Percentiles rank a stretch among this genome's conserved stretches.
These are phyloP conservation scores for Xyrauchen texanus DNA, from an alignment of 2,113 vertebrate genomes.

Conservation along the genomic window DNA sequence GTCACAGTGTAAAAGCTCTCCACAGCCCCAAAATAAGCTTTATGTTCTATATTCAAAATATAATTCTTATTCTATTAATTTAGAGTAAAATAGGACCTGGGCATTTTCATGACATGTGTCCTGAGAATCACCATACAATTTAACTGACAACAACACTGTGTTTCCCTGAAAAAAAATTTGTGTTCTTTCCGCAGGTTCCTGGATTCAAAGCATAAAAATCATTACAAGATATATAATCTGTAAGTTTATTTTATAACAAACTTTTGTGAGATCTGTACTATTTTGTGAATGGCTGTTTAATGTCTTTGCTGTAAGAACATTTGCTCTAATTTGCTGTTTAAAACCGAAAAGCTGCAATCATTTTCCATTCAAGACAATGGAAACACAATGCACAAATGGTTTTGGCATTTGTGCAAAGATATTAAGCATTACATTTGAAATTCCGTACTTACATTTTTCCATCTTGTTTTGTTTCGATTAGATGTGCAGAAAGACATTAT, in stretches of 20 bases:
- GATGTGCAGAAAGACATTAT: constrained; percentile 97
- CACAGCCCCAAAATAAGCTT: too few species aligned
- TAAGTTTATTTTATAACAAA: constrained; percentile 76
- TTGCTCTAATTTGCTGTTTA: not conserved
- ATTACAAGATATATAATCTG: constrained; percentile 99
- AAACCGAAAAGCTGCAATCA: not conserved
- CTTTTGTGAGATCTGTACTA: too few species aligned
- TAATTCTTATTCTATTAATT: too few species aligned
- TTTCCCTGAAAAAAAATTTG: constrained; percentile 15
- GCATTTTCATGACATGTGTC: too few species aligned
- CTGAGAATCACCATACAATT: not conserved
- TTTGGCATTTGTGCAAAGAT: not conserved
- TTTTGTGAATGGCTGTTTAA: too few species aligned
- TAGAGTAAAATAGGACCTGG: too few species aligned
- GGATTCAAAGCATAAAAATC: constrained; percentile 98
- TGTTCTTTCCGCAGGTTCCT: constrained; percentile 83
- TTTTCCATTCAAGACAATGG: not conserved
- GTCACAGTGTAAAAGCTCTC: too few species aligned
- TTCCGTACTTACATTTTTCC: not conserved
- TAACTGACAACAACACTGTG: not conserved
- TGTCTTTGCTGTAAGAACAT: not conserved
- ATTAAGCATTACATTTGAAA: not conserved
- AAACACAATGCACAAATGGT: not conserved
- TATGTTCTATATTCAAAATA: too few species aligned
- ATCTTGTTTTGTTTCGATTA: constrained; percentile 78